Evolutionary conservation across 2,113 vertebrate species (phyloP).

Genomic region (Macheiramphus alcinus): DNA sequence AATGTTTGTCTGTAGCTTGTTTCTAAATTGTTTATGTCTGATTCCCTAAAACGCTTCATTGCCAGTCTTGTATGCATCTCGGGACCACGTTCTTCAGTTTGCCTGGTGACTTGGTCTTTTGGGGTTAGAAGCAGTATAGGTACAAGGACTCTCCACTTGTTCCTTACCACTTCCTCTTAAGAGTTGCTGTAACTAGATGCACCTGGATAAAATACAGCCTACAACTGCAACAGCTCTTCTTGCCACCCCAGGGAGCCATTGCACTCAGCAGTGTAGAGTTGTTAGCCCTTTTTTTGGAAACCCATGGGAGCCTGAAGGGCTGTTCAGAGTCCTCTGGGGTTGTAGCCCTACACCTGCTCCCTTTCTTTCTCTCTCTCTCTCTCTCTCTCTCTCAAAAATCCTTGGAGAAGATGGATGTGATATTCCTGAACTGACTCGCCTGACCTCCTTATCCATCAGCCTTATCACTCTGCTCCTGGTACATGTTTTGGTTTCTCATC

Average conservation of each 20-base stretch:
- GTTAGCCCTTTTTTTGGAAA: background rate
- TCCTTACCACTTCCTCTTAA: background rate
- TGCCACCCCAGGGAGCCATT: background rate
- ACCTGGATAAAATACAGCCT: background rate
- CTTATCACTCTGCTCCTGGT: background rate
- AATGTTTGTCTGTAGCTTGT: constrained; percentile 23
- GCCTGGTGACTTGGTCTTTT: background rate
- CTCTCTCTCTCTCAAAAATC: no score
- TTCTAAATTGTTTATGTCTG: background rate
- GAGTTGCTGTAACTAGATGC: background rate
- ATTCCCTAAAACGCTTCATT: background rate
- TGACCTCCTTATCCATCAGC: background rate
- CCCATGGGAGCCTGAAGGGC: background rate
- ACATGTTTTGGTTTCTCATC: background rate
- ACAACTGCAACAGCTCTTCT: background rate
- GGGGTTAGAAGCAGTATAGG: background rate
- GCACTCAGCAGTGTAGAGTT: background rate
- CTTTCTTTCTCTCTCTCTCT: background rate
- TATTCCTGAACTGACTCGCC: background rate
- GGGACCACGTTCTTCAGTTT: background rate
- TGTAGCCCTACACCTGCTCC: background rate
- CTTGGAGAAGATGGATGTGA: background rate
- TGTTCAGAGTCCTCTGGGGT: accelerated
- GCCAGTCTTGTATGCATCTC: background rate
- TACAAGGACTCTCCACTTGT: background rate